phyloP scores from a whole-genome alignment of 2,888 invertebrate species.

The Cheilosia scutellata region DNA sequence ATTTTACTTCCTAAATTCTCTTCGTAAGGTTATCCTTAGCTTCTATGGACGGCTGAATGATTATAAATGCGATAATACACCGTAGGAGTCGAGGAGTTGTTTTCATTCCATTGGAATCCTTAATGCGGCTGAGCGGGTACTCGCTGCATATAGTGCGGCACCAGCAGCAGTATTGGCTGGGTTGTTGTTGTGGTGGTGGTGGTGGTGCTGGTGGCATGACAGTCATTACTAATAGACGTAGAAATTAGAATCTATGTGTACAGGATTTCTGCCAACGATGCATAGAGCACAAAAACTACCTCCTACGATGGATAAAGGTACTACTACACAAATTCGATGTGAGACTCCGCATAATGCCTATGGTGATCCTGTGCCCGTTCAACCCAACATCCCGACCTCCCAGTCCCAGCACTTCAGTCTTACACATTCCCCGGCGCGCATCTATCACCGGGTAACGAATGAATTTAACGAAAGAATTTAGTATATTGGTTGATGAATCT shows the following conservation, averaged over 20 bases:
- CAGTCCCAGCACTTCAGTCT: conserved; percentile 16
- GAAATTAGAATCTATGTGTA: conserved; percentile 74
- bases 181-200: conserved; percentile 2
- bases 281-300: conserved; percentile 40
- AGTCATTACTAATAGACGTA: conserved; percentile 74
- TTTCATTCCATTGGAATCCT: conserved; percentile 50
- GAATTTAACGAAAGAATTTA: conserved; percentile 60
- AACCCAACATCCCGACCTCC: neutral
- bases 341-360: conserved; percentile 71
- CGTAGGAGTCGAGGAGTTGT: conserved; percentile 49
- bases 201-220: conserved; percentile 10
- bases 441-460: conserved; percentile 68
- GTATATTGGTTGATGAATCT: conserved; percentile 72
- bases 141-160: conserved; percentile 2
- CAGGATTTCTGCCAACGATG: conserved; percentile 52
- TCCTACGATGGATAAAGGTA: conserved; percentile 60
- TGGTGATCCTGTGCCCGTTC: conserved; percentile 50
- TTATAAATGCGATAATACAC: conserved; percentile 75
- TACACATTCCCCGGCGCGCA: conserved; percentile 23
- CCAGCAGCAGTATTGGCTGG: neutral
- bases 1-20: conserved; percentile 34
- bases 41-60: conserved; percentile 73
- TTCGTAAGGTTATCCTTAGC: conserved; percentile 44
- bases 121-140: conserved; percentile 43
- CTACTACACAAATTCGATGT: conserved; percentile 74